Evolutionary conservation across 2,113 vertebrate genomes (phyloP).

Genomic region (Vidua macroura): DNA sequence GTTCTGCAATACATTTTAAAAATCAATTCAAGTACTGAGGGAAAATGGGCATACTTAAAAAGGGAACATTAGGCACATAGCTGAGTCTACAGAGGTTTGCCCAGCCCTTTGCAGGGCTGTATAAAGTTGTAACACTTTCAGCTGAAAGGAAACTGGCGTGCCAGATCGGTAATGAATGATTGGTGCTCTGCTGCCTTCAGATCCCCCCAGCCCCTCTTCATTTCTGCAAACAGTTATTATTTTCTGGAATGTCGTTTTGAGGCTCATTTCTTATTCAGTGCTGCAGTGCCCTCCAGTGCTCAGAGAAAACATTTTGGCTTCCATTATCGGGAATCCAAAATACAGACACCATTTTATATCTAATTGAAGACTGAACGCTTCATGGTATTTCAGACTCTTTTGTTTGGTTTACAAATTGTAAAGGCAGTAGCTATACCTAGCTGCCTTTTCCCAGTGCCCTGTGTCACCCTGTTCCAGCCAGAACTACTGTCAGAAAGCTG

Average conservation of each 20-base stretch:
- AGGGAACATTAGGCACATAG: not conserved
- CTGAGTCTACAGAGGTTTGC: not conserved
- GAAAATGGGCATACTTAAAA: not conserved
- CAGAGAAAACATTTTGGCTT: not conserved
- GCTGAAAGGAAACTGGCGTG: not conserved
- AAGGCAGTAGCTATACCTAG: not conserved
- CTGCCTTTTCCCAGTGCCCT: not conserved
- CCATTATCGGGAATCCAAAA: not conserved
- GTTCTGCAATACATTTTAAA: not conserved
- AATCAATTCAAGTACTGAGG: not conserved
- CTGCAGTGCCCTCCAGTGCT: slow-evolving; percentile 70
- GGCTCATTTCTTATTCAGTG: not conserved
- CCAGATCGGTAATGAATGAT: not conserved
- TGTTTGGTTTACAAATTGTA: not conserved
- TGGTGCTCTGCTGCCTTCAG: not conserved
- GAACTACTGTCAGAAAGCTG: not conserved
- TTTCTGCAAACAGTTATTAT: not conserved
- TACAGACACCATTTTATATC: slow-evolving; percentile 65
- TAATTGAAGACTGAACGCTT: not conserved
- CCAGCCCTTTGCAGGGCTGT: not conserved
- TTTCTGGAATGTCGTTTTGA: not conserved
- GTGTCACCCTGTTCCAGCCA: not conserved
- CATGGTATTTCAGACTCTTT: not conserved
- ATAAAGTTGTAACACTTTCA: slow-evolving; percentile 1
- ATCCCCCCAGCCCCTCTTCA: not conserved